phyloP scores from a whole-genome alignment of 2,888 invertebrate genomes.

The Cabera pusaria region DNA sequence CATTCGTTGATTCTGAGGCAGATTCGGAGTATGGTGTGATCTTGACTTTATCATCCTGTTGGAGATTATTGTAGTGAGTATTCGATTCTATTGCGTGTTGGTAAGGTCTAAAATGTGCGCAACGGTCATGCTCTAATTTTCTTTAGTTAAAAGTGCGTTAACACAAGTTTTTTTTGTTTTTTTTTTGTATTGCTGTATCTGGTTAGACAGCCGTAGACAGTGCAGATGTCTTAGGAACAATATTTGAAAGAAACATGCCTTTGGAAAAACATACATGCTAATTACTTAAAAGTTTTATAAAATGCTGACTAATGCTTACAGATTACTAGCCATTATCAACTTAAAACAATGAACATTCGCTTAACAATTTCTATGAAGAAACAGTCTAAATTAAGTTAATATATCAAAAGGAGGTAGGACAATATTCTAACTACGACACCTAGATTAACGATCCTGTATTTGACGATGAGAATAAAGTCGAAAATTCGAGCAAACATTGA shows the following conservation, averaged over 20 bases:
- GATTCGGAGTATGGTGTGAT: constrained; percentile 68
- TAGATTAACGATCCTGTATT: neutral
- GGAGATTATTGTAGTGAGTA: constrained; percentile 27
- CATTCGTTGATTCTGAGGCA: constrained; percentile 58
- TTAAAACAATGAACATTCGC: no score
- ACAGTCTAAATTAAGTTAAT: no score
- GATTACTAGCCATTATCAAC: constrained; percentile 5
- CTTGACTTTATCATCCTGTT: constrained; percentile 67
- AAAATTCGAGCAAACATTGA: constrained; percentile 6
- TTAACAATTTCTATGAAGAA: no score
- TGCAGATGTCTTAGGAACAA: neutral
- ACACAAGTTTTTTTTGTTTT: constrained; percentile 13
- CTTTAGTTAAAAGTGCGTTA: constrained; percentile 16
- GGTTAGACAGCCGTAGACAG: constrained; percentile 9
- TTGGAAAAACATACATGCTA: constrained; percentile 10
- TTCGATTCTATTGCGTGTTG: constrained; percentile 8
- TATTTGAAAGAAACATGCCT: constrained; percentile 11
- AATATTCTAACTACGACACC: constrained; percentile 14
- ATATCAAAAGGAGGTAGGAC: no score
- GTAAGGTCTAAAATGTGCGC: constrained; percentile 15
- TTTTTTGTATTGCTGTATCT: constrained; percentile 7
- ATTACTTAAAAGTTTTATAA: constrained; percentile 1
- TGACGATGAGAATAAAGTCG: neutral
- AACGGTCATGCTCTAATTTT: constrained; percentile 21
- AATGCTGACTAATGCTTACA: constrained; percentile 1